These are phyloP conservation scores for Propithecus perrieri DNA, from an alignment of 2,797 vertebrate genomes.

Conservation along the genomic window DNA sequence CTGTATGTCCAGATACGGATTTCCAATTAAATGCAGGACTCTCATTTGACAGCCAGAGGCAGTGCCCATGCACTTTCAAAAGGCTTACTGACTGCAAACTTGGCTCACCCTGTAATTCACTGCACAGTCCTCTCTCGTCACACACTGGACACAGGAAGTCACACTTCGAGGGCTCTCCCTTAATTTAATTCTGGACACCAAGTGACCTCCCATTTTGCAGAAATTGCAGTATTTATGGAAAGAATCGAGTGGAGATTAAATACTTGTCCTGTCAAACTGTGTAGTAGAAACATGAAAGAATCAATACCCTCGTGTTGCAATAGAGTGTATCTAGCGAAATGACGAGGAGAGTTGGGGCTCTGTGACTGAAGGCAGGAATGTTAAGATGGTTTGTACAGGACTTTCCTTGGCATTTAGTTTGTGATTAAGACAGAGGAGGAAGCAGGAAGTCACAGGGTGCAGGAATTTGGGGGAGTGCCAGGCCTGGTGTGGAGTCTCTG, in stretches of 20 bases:
- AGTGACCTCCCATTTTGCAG: background rate
- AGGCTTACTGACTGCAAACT: no score
- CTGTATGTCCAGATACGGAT: background rate
- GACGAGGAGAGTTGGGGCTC: background rate
- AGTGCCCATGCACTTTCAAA: background rate
- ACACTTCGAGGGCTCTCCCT: background rate
- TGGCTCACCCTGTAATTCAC: background rate
- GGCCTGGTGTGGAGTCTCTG: no score
- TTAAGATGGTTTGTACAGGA: background rate
- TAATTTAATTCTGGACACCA: background rate
- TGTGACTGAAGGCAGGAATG: background rate
- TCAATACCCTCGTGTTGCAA: rapidly evolving
- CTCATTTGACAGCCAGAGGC: background rate
- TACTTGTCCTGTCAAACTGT: no score
- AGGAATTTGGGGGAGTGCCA: no score
- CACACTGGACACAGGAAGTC: background rate
- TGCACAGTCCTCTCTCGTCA: background rate
- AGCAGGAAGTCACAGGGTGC: background rate
- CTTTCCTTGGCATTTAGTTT: rapidly evolving
- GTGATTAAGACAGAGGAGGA: background rate
- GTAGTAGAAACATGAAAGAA: background rate
- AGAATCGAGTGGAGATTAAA: background rate
- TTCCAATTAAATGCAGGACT: background rate
- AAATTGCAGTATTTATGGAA: background rate
- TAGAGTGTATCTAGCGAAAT: rapidly evolving